These are phyloP conservation scores for Octomys mimax DNA, from an alignment of 2,797 vertebrate species.

Conservation along the genomic window DNA sequence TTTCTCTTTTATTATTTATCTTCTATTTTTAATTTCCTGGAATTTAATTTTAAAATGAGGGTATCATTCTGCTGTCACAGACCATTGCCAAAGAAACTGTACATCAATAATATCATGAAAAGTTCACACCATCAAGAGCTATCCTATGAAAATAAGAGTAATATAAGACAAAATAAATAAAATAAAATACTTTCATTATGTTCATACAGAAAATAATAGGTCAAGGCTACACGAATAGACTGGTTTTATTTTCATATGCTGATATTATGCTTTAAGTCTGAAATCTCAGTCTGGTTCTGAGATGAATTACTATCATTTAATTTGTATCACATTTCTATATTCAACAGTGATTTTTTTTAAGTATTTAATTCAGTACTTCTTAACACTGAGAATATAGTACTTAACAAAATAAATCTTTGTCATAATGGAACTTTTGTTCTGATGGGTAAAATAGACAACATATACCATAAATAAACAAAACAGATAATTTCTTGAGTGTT, in stretches of 20 bases:
- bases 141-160: constrained; percentile 1
- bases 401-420: not conserved
- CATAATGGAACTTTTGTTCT: not conserved
- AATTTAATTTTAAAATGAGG: not conserved
- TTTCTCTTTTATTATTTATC: not conserved
- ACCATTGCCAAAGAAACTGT: constrained; percentile 3
- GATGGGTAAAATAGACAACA: not conserved
- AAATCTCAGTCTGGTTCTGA: not conserved
- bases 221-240: not conserved
- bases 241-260: not conserved
- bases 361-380: not conserved
- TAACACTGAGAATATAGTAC: not conserved
- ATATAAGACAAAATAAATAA: not conserved
- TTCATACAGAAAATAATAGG: constrained; percentile 27
- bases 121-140: not conserved
- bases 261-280: not conserved
- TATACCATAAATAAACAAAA: not conserved
- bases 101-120: not conserved
- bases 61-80: not conserved
- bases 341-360: not conserved
- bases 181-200: not conserved
- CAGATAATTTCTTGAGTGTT: not conserved
- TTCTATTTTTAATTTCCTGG: not conserved
- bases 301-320: not conserved
- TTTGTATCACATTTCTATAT: not conserved